Evolutionary conservation across 2,113 vertebrate genomes (phyloP).

Genomic region (Oreochromis tanganicae): DNA sequence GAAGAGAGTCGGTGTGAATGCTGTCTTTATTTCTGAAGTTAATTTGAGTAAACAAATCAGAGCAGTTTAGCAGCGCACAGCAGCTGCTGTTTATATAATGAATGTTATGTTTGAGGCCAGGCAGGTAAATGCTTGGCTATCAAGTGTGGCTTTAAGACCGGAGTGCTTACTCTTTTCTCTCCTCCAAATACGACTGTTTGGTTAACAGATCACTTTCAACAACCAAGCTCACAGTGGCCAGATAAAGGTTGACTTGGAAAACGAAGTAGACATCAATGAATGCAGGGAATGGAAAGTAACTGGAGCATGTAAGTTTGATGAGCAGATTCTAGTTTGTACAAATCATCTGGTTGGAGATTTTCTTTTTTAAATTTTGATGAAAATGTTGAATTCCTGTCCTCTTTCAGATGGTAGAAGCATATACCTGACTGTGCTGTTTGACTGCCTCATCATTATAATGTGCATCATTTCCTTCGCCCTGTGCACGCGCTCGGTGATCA

Average conservation of each 20-base stretch:
- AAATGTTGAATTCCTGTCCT: background rate
- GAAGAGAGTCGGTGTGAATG: background rate
- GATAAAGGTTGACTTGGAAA: conserved; percentile 87
- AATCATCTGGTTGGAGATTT: background rate
- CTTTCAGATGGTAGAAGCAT: conserved; percentile 81
- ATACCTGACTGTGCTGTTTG: conserved; percentile 86
- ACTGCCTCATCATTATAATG: conserved; percentile 82
- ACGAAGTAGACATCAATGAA: conserved; percentile 85
- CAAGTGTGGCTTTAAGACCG: background rate
- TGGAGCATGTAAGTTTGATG: conserved; percentile 81
- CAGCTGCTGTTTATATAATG: background rate
- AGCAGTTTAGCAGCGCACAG: background rate
- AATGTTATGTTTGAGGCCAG: background rate
- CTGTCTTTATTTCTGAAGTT: background rate
- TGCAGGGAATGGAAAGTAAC: conserved; percentile 89
- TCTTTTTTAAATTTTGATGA: background rate
- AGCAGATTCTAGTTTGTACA: background rate
- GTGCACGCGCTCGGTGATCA: conserved; percentile 83
- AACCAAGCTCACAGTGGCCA: conserved; percentile 91
- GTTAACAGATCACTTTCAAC: conserved; percentile 82
- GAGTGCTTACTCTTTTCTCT: background rate
- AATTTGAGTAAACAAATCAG: background rate
- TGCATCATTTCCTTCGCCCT: conserved; percentile 82
- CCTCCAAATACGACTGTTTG: background rate
- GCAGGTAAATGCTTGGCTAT: background rate